A percentile compares a stretch with the other conserved stretches of the same genome.
Conservation (phyloP, 2,113 vertebrate species). For the Daubentonia madagascariensis region DNA sequence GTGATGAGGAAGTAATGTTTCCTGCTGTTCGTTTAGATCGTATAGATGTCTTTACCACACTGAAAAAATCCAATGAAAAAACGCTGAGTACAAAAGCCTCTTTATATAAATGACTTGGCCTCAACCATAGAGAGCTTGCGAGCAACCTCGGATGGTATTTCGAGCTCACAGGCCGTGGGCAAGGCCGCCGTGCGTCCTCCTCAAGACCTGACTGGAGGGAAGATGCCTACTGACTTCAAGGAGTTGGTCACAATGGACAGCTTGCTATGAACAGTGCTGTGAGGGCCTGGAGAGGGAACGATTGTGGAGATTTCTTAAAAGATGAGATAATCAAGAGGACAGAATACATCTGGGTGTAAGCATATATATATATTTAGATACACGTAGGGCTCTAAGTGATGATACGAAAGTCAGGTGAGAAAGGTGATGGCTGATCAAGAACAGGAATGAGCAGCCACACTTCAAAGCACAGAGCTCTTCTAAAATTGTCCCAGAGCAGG, state of each 20-base stretch:
- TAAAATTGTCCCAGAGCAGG: slow-evolving; percentile 28
- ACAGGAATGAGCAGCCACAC: neutral
- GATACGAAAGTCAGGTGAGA: slow-evolving; percentile 48
- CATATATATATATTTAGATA: slow-evolving; percentile 52
- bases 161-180: slow-evolving; percentile 17
- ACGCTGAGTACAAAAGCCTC: slow-evolving; percentile 57
- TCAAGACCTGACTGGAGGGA: slow-evolving; percentile 27
- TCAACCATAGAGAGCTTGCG: neutral
- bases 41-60: slow-evolving; percentile 64
- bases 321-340: slow-evolving; percentile 41
- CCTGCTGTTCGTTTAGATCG: slow-evolving; percentile 68
- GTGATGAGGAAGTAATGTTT: slow-evolving; percentile 67
- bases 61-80: slow-evolving; percentile 40
- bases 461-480: slow-evolving; percentile 55
- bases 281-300: neutral
- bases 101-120: slow-evolving; percentile 59
- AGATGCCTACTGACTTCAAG: slow-evolving; percentile 68
- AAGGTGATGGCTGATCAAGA: neutral
- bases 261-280: neutral
- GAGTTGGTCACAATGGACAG: neutral
- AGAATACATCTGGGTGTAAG: slow-evolving; percentile 37
- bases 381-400: neutral
- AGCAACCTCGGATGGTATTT: slow-evolving; percentile 52
- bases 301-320: slow-evolving; percentile 56
- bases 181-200: slow-evolving; percentile 42